These are phyloP conservation scores for Nothoprocta pentlandii DNA, from an alignment of 2,113 vertebrate genomes.

Conservation along the genomic window DNA sequence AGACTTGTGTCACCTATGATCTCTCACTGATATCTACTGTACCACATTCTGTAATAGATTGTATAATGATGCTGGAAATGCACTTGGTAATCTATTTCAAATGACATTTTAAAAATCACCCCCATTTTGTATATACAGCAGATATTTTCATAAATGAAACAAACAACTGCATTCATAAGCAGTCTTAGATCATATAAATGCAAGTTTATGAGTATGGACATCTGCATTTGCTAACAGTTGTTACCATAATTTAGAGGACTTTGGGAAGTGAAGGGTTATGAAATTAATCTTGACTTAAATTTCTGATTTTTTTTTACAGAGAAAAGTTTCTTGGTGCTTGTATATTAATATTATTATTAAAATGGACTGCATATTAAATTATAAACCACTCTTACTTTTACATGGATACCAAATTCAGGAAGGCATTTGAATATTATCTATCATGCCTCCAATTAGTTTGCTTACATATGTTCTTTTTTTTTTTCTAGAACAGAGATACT, in stretches of 20 bases:
- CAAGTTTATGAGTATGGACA: slow-evolving; percentile 67
- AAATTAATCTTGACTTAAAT: slow-evolving; percentile 54
- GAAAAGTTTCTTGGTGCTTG: neutral
- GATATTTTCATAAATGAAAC: slow-evolving; percentile 42
- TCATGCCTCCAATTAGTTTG: neutral
- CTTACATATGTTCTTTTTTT: neutral
- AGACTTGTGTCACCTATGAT: neutral
- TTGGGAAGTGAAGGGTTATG: slow-evolving; percentile 27
- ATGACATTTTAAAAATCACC: neutral
- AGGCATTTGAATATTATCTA: slow-evolving; percentile 26
- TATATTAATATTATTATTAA: neutral
- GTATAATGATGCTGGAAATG: neutral
- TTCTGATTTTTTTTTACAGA: neutral
- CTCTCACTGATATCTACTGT: neutral
- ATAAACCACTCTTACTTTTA: neutral
- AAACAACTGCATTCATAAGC: slow-evolving; percentile 17
- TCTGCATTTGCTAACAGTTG: slow-evolving; percentile 67
- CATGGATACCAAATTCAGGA: neutral
- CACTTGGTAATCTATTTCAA: neutral
- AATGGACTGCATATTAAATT: neutral
- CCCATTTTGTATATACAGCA: slow-evolving; percentile 9
- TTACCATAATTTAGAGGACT: slow-evolving; percentile 57
- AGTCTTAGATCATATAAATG: slow-evolving; percentile 23
- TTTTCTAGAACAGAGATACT: slow-evolving; percentile 4
- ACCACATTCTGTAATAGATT: neutral